Evolutionary conservation across 2,888 invertebrate genomes (phyloP).

Genomic region (Eretmocerus hayati): DNA sequence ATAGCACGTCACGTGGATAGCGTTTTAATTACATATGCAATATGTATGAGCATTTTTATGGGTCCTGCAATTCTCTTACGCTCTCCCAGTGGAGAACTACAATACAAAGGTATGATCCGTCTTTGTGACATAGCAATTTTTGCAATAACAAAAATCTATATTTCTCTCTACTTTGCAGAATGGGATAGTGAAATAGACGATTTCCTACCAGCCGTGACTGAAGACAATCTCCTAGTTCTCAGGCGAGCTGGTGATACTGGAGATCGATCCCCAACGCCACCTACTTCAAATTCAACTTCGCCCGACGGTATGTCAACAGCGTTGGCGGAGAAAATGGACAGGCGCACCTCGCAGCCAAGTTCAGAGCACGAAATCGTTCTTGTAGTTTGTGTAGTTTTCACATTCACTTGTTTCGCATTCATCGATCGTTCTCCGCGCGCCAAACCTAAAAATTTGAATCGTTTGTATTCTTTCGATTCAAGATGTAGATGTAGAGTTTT

Average conservation of each 20-base stretch:
- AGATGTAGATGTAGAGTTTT: too few relatives aligned
- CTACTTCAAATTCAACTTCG: constrained; percentile 28
- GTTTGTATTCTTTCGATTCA: too few relatives aligned
- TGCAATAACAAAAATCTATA: too few relatives aligned
- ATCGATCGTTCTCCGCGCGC: too few relatives aligned
- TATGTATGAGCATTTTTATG: background rate
- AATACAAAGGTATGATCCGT: too few relatives aligned
- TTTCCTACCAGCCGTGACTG: constrained; percentile 43
- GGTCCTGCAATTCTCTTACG: background rate
- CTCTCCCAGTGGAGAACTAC: background rate
- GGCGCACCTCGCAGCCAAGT: too few relatives aligned
- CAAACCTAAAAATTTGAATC: too few relatives aligned
- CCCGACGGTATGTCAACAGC: constrained; percentile 28
- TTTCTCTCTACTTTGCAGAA: constrained; percentile 28
- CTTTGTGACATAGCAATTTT: too few relatives aligned
- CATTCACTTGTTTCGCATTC: too few relatives aligned
- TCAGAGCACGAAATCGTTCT: too few relatives aligned
- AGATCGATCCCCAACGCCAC: constrained; percentile 40
- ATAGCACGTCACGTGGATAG: constrained; percentile 36
- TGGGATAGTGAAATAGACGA: constrained; percentile 46
- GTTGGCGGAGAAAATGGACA: too few relatives aligned
- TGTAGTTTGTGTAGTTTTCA: too few relatives aligned
- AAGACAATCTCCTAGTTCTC: constrained; percentile 43
- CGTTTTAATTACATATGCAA: constrained; percentile 11
- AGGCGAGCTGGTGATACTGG: constrained; percentile 43